Base-by-base conservation (phyloP, 2,888 invertebrate species). In the Drosophila eohydei region DNA sequence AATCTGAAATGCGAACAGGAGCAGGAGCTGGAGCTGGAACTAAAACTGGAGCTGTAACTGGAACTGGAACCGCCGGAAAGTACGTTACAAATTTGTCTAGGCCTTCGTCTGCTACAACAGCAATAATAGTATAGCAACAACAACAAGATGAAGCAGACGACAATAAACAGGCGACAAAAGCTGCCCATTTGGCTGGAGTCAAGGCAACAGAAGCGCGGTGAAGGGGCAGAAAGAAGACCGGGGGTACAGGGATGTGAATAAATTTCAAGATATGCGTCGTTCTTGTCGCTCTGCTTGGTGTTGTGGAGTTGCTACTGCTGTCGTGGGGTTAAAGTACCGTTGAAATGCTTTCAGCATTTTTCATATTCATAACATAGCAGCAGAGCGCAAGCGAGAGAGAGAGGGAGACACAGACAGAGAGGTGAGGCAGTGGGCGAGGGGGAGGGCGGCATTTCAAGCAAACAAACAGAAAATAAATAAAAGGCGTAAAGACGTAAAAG, bases 341-440 rank as follows among this genome's bases (percentile, higher is more conserved):
- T 76, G 82, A 87, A 87, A 87, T 82, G 88, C 80, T 84, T 82
- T 84, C 74, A 87, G 71, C 80, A 71, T 86, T 85, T 74, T 63
- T 73, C 79, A 85, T 82, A 77, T 81, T 81, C 81, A 81, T 74
- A 66, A 71, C 67, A 60, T 7, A 14, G 14, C 44, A 50, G 32
- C 50, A 21, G 16, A 32, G 50, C 32, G 8, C 5, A n/a, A 30
- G 28, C 12, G 46, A 14, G 7, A 46, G 28, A 7, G 46, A 14
- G 14, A 26, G 8, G 8, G 11, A 32, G 4, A n/a, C 11, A 32
- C 11, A 7, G 11, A 32, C 5, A 32, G 50, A 32, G 46, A 32
- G 21, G 30, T 21, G 58, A 7, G 11, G 30, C 4, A 12, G n/a
- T 43, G 4, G 43, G 14, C 36, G 41, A 6, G 21, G 12, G 32